Base-by-base conservation (phyloP, 2,888 invertebrate genomes). In the Geophilus truncorum region DNA sequence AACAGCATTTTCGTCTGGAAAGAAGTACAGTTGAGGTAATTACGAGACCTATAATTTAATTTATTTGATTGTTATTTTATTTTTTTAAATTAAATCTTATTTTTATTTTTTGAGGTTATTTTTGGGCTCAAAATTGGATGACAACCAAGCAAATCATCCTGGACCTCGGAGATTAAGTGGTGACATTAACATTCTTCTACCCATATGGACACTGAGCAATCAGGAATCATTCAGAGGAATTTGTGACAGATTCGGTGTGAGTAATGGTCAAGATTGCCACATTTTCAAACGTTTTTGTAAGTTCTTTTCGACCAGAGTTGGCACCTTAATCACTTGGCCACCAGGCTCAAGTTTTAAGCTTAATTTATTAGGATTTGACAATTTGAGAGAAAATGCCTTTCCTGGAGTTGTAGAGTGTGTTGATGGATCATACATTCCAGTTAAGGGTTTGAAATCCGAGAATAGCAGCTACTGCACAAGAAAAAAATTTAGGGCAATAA, bases 381-480 rank as follows among this genome's bases (percentile, higher is more conserved):
- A 76, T 7, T 23, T 76, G 28, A 76, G 76, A 28, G n/a, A 5
- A 5, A 21, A 76, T 76, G 21, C 23, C 6, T 23, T 76, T n/a
- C 76, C 21, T 21, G 76, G 76, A 23, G 76, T 76, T 23, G 21
- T 21, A 9, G 76, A 23, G 6, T 76, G 76, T 76, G 28, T 76
- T 21, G 76, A 76, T 76, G 76, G 76, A 7, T 23, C 76, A 7
- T 76, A 76, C 76, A 76, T 76, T n/a, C 76, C 76, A 25, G 10
- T 76, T 21, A 3, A 10, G 3, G 76, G 76, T 5, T n/a, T 21
- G 23, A n/a, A 28, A 4, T 7, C n/a, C 4, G 76, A 76, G 21
- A 76, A 76, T 76, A 28, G n/a, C 10, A n/a, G 28, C 76, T 76
- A 76, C 10, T 76, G 76, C 76, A 76, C 76, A 3, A n/a, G 76